phyloP scores from a whole-genome alignment of 2,797 vertebrate species.

The Bradypus variegatus region DNA sequence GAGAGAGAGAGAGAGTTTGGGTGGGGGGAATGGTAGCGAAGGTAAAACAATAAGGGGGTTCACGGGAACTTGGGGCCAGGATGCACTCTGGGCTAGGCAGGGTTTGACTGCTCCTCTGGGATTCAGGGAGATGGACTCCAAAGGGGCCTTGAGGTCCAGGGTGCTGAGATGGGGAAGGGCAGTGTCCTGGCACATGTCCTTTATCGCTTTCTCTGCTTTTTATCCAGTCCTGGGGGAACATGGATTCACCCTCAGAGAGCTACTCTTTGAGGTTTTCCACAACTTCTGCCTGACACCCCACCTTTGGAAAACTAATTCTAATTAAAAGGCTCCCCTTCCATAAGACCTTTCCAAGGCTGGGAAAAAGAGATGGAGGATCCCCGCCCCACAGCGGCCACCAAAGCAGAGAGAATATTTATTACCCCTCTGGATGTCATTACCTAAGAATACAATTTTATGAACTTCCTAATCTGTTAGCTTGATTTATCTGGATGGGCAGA shows the following conservation, averaged over 20 bases:
- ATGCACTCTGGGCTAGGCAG: neutral
- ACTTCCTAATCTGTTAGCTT: constrained; percentile 75
- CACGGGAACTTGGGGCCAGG: neutral
- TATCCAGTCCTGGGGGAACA: neutral
- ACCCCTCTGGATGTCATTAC: constrained; percentile 72
- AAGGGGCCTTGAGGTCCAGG: neutral
- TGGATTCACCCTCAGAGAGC: neutral
- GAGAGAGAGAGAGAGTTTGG: neutral
- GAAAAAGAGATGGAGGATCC: constrained; percentile 29
- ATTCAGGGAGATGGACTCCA: neutral
- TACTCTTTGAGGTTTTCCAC: neutral
- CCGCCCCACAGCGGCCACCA: constrained; percentile 63
- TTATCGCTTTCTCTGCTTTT: constrained; percentile 6
- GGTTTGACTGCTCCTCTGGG: neutral
- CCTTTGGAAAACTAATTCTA: constrained; percentile 35
- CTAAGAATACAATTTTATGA: constrained; percentile 74
- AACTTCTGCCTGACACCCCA: neutral
- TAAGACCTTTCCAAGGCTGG: constrained; percentile 9
- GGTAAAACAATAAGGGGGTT: neutral
- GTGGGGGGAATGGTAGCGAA: neutral
- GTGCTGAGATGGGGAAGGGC: neutral
- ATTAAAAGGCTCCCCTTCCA: constrained; percentile 12
- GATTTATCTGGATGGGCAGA: constrained; percentile 75
- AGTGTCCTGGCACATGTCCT: neutral
- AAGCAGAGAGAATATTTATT: constrained; percentile 75